Base-by-base conservation (phyloP, 2,113 vertebrate genomes). In the Notothenia rossii region DNA sequence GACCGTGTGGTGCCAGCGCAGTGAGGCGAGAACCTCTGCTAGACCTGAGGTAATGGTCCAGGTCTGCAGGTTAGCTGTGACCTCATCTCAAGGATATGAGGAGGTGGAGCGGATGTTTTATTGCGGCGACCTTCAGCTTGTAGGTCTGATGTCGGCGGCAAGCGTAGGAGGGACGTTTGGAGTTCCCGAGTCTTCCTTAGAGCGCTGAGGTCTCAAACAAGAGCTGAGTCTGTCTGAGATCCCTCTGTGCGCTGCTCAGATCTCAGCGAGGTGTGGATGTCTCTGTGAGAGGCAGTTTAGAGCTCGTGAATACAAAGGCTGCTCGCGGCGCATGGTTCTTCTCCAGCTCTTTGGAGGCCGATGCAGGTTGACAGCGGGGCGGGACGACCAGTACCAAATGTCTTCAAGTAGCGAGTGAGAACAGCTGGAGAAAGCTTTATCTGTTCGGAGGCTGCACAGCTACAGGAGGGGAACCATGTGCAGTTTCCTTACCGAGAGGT, bases 311-410 rank as follows among this genome's bases (percentile, higher is more conserved):
- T 91, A 91, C 80, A 88, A 88, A 90, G 78, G 81, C 69, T 0
- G 45, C 67, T 77, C 66, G 55, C 22, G 72, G 85, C 4, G 79
- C 81, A 83, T 94, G 93, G 79, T 93, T 93, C 79, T 88, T 89
- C 79, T 95, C 90, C 70, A 51, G 72, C 72, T 77, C 72, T 68
- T 51, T 70, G 69, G 70, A 82, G 61, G 65, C 53, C 79, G 53
- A 94, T 94, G 77, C 43, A 79, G 78, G 58, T 54, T 82, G 93
- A 94, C 94, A 93, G 89, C 88, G 81, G 80, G 86, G 85, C 48
- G 70, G 82, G 74, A 25, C 45, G 8, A 49, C 56, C 18, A 70
- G 84, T 18, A 77, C 71, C 59, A 40, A 59, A 77, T 83, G 60
- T 50, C 69, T 79, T 55, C 64, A 53, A 69, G 54, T 14, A 11